Base-by-base conservation (phyloP, 23 tunicate genomes). In the Trididemnum clinides region DNA sequence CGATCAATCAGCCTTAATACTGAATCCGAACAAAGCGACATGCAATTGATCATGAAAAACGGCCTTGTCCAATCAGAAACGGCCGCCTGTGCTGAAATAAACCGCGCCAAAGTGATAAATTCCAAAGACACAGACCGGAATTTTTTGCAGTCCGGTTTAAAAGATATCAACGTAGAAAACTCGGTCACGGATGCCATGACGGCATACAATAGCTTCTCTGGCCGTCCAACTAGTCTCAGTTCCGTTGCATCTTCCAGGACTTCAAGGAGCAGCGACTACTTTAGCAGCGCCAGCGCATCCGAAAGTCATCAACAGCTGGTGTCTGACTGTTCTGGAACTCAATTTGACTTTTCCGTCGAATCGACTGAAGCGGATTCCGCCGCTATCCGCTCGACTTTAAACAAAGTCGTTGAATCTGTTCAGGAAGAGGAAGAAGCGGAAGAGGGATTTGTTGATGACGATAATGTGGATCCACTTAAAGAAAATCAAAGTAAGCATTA, bases 191-290 rank as follows among this genome's bases (percentile, higher is more conserved):
- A n/a, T n/a, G n/a, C n/a, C n/a, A n/a, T n/a, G n/a, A n/a, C n/a
- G n/a, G n/a, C n/a, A n/a, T n/a, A n/a, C n/a, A n/a, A n/a, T n/a
- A n/a, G n/a, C n/a, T n/a, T n/a, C n/a, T n/a, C 66, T n/a, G 96
- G 96, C 12, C 73, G 96, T 32, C 96, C 96, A 1, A 73, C 89
- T 2, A 86, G 90, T 63, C 51, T 91, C 18, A 86, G 90, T 44
- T 91, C 96, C 1, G 88, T 91, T 65, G 63, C 96, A 80, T 91
- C 96, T 2, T 86, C 96, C 2, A 79, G 96, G 57, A 91, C 96
- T 26, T 91, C 96, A 18, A 39, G 96, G 33, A 77, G 96, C 22
- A 91, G 96, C 51, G 96, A 86, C 64, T 91, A 91, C 37, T 91
- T 91, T 71, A 86, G 90, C 86, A 86, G 90, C n/a, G 71, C 96